Percentiles rank a stretch among this genome's conserved stretches.
phyloP scores from a whole-genome alignment of 2,797 vertebrate genomes.

The Darevskia nairensis region DNA sequence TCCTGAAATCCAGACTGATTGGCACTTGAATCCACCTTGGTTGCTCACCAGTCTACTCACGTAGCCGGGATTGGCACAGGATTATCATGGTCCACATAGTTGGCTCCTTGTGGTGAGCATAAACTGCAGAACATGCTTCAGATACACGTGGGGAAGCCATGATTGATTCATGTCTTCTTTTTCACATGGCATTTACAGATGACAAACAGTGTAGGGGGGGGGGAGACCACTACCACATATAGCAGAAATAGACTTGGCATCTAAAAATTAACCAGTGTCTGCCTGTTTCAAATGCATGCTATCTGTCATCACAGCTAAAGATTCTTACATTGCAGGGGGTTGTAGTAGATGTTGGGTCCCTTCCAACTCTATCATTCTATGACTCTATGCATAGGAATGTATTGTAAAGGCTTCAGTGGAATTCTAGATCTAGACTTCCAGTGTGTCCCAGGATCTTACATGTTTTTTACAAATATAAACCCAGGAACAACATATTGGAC shows the following conservation, averaged over 20 bases:
- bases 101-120: neutral
- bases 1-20: neutral
- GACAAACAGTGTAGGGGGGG: neutral
- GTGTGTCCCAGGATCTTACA: neutral
- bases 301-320: neutral
- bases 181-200: neutral
- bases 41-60: neutral
- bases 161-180: neutral
- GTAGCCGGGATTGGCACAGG: neutral
- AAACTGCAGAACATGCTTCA: neutral
- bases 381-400: neutral
- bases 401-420: neutral
- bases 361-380: no score
- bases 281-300: neutral
- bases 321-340: no score
- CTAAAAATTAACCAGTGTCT: neutral
- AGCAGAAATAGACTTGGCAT: neutral
- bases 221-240: neutral
- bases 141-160: neutral
- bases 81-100: neutral
- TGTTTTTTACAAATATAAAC: neutral
- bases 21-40: neutral
- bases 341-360: no score
- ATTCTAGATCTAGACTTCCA: neutral
- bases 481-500: neutral